Evolutionary conservation across 2,888 invertebrate species (phyloP).

Genomic region (Herminia tarsipennalis): DNA sequence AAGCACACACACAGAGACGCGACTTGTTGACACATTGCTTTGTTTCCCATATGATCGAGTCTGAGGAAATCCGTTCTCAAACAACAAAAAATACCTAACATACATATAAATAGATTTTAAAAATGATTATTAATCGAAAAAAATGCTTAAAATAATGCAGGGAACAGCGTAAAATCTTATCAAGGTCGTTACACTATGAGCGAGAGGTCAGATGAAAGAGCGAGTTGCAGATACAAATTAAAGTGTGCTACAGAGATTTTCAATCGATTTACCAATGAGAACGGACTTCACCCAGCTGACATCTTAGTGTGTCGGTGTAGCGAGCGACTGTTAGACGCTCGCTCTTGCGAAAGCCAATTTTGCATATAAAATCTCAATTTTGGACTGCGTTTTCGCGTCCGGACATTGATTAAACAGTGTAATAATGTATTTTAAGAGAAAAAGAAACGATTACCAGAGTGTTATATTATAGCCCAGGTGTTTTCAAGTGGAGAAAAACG

Average conservation of each 20-base stretch:
- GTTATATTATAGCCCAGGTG: conserved; percentile 85
- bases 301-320: conserved; percentile 73
- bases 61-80: conserved; percentile 36
- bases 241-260: conserved; percentile 63
- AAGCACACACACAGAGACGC: conserved; percentile 55
- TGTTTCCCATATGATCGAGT: conserved; percentile 76
- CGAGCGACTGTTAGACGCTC: conserved; percentile 65
- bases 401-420: conserved; percentile 75
- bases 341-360: conserved; percentile 56
- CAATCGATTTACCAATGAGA: conserved; percentile 84
- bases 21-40: conserved; percentile 75
- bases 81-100: conserved; percentile 19
- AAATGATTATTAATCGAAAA: conserved; percentile 26
- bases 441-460: conserved; percentile 81
- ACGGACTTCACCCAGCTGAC: conserved; percentile 76
- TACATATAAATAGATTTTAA: conserved; percentile 9
- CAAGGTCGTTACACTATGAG: conserved; percentile 68
- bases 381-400: conserved; percentile 79
- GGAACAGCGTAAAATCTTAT: conserved; percentile 52
- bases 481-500: conserved; percentile 72
- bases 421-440: conserved; percentile 85
- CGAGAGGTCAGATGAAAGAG: conserved; percentile 55
- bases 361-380: conserved; percentile 65
- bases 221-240: conserved; percentile 54
- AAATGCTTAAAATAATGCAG: conserved; percentile 31